phyloP scores from a whole-genome alignment of 2,888 invertebrate genomes.

The Trissolcus brochymenae region DNA sequence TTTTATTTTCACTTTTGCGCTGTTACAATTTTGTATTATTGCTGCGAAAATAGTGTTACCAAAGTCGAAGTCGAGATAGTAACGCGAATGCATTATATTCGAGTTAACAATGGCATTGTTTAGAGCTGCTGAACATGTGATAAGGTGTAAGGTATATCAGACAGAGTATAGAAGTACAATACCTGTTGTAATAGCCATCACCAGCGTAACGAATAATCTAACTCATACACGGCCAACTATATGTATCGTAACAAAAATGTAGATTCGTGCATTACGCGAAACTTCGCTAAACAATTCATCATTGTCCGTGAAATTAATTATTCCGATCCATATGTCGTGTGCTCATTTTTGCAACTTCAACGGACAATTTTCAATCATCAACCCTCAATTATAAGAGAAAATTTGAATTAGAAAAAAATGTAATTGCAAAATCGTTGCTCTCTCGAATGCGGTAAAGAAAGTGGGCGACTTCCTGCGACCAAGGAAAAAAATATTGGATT shows the following conservation, averaged over 20 bases:
- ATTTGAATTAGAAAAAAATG: too few species aligned
- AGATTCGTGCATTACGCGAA: conserved; percentile 46
- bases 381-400: too few species aligned
- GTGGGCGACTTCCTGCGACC: too few species aligned
- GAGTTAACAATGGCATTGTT: conserved; percentile 54
- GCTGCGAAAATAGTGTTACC: conserved; percentile 10
- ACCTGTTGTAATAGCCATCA: conserved; percentile 41
- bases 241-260: conserved; percentile 24
- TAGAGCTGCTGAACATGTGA: conserved; percentile 46
- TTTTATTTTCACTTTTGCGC: conserved; percentile 16
- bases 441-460: too few species aligned
- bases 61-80: conserved; percentile 44
- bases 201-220: conserved; percentile 52
- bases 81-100: conserved; percentile 40
- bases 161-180: conserved; percentile 32
- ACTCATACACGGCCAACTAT: conserved; percentile 35
- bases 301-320: too few species aligned
- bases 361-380: too few species aligned
- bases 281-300: conserved; percentile 34
- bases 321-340: too few species aligned
- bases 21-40: neutral
- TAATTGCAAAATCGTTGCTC: too few species aligned
- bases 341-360: too few species aligned
- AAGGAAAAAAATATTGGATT: too few species aligned
- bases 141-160: conserved; percentile 51